Conservation (phyloP, 2,113 vertebrate genomes). For the Neodon shergylaensis region DNA sequence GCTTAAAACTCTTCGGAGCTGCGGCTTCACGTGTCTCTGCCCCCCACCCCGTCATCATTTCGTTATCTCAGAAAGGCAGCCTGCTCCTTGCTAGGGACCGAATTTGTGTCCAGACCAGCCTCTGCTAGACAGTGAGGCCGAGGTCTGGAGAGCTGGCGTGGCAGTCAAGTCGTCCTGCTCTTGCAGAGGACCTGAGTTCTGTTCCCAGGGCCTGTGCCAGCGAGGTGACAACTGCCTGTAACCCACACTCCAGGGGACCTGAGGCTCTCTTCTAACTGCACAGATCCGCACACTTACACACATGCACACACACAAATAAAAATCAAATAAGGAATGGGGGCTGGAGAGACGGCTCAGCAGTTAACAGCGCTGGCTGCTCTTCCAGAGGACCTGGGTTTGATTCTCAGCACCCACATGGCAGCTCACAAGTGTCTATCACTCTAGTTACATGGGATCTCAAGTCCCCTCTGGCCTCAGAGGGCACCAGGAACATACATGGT, state of each 20-base stretch:
- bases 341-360: background rate
- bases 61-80: background rate
- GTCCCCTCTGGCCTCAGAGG: background rate
- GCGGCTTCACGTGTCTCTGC: background rate
- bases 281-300: background rate
- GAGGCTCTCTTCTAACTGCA: background rate
- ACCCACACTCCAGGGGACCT: background rate
- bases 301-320: background rate
- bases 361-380: background rate
- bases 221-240: background rate
- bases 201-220: background rate
- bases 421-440: background rate
- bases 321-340: background rate
- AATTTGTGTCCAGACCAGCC: background rate
- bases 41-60: no score
- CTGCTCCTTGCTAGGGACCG: background rate
- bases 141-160: background rate
- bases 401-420: background rate
- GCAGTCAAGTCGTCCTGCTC: background rate
- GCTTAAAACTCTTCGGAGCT: background rate
- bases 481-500: background rate
- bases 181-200: background rate
- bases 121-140: background rate
- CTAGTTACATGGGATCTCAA: background rate
- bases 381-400: background rate